Percentiles rank a stretch among this genome's conserved stretches.
Conservation (phyloP, 1,140 invertebrate genomes). For the Pentalonia nigronervosa region DNA sequence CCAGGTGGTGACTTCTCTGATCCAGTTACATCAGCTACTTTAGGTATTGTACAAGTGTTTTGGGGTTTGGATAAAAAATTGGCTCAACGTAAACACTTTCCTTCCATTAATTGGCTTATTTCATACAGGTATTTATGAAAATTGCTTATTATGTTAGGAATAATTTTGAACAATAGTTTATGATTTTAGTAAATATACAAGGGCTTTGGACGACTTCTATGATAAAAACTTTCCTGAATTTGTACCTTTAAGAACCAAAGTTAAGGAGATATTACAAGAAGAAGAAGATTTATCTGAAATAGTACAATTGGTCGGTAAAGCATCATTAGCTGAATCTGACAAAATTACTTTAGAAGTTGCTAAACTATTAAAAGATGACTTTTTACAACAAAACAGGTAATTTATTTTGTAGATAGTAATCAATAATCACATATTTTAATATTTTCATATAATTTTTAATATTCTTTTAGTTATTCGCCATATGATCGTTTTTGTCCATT, state of each 20-base stretch:
- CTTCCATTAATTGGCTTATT: slow-evolving; percentile 99
- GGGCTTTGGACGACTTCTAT: slow-evolving; percentile 98
- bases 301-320: slow-evolving; percentile 99
- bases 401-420: slow-evolving; percentile 32
- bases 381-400: slow-evolving; percentile 96
- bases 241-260: slow-evolving; percentile 91
- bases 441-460: slow-evolving; percentile 13
- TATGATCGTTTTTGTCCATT: slow-evolving; percentile 99
- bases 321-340: slow-evolving; percentile 96
- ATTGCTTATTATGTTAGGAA: not conserved
- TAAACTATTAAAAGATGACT: slow-evolving; percentile 98
- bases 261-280: slow-evolving; percentile 97
- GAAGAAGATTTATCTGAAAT: slow-evolving; percentile 99
- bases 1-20: slow-evolving; percentile 99
- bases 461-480: slow-evolving; percentile 81
- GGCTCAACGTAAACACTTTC: slow-evolving; percentile 99
- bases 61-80: slow-evolving; percentile 99
- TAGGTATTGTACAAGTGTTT: slow-evolving; percentile 99
- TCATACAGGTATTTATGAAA: slow-evolving; percentile 78
- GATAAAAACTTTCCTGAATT: slow-evolving; percentile 99
- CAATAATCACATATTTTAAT: not conserved
- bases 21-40: slow-evolving; percentile 98
- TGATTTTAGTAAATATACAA: slow-evolving; percentile 92
- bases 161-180: slow-evolving; percentile 45
- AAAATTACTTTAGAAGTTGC: slow-evolving; percentile 99